Percentiles rank a stretch among this genome's conserved stretches.
Evolutionary conservation across 2,888 invertebrate genomes (phyloP).

Genomic region (Lottia gigantea): DNA sequence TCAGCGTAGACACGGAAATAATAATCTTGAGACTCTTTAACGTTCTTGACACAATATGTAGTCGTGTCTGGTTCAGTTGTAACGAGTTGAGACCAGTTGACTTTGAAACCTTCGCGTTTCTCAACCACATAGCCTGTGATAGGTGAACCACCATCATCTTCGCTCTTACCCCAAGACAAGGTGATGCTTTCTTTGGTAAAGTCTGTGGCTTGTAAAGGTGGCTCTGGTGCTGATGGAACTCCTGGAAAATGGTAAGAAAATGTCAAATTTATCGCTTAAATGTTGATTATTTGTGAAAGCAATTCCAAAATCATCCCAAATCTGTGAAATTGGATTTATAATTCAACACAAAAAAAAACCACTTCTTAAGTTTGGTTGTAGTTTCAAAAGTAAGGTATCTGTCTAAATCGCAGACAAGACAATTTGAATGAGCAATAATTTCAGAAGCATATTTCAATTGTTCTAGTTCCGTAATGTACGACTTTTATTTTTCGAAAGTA

Average conservation of each 20-base stretch:
- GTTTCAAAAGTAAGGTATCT: not conserved
- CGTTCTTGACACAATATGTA: conserved; percentile 67
- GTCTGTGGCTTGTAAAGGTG: conserved; percentile 50
- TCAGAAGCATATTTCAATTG: not conserved
- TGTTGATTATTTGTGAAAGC: too few relatives aligned
- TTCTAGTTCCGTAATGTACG: not conserved
- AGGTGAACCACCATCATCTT: conserved; percentile 82
- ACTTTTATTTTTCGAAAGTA: too few relatives aligned
- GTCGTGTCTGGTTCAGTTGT: conserved; percentile 70
- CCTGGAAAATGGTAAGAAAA: conserved; percentile 30
- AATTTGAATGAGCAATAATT: not conserved
- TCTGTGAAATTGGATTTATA: too few relatives aligned
- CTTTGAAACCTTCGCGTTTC: conserved; percentile 74
- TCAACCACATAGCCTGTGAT: conserved; percentile 84
- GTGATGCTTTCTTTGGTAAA: conserved; percentile 45
- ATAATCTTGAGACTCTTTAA: conserved; percentile 84
- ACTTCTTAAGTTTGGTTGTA: not conserved
- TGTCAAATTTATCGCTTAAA: not conserved
- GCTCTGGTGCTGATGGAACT: conserved; percentile 52
- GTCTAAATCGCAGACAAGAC: not conserved
- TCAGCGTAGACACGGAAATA: conserved; percentile 87
- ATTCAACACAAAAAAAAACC: too few relatives aligned
- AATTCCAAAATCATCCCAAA: too few relatives aligned
- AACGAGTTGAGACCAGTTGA: conserved; percentile 48
- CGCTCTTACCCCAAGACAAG: conserved; percentile 54